phyloP scores from a whole-genome alignment of 2,797 vertebrate genomes.

The Apogon talboti region DNA sequence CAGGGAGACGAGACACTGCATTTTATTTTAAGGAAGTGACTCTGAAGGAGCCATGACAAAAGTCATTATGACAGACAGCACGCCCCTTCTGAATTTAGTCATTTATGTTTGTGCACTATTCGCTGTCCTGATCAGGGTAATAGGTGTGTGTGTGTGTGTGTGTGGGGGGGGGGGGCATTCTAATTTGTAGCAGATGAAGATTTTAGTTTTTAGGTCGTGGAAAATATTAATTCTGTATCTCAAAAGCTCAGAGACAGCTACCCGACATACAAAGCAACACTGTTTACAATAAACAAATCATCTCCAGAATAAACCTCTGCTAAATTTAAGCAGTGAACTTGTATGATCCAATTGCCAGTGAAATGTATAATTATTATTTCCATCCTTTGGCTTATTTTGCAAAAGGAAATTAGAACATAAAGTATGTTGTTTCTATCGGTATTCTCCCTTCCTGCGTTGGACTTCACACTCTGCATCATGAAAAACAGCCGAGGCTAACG shows the following conservation, averaged over 20 bases:
- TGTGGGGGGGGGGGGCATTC: neutral
- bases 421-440: too few relatives aligned
- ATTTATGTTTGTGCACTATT: conserved; percentile 16
- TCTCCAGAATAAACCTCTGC: too few relatives aligned
- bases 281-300: too few relatives aligned
- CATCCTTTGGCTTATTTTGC: too few relatives aligned
- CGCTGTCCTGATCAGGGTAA: conserved; percentile 22
- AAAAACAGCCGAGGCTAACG: conserved; percentile 22
- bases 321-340: too few relatives aligned
- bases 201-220: too few relatives aligned
- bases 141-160: neutral
- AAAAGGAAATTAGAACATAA: too few relatives aligned
- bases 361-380: too few relatives aligned
- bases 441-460: neutral
- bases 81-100: neutral
- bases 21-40: neutral
- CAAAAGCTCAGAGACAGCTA: too few relatives aligned
- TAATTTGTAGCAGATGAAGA: conserved; percentile 13
- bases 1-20: conserved; percentile 1
- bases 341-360: too few relatives aligned
- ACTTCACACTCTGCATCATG: neutral
- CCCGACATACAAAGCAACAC: too few relatives aligned
- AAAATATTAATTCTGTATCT: too few relatives aligned
- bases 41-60: conserved; percentile 25
- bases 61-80: neutral